Evolutionary conservation across 2,113 vertebrate species (phyloP).

Genomic region (Megaceryle torquata): DNA sequence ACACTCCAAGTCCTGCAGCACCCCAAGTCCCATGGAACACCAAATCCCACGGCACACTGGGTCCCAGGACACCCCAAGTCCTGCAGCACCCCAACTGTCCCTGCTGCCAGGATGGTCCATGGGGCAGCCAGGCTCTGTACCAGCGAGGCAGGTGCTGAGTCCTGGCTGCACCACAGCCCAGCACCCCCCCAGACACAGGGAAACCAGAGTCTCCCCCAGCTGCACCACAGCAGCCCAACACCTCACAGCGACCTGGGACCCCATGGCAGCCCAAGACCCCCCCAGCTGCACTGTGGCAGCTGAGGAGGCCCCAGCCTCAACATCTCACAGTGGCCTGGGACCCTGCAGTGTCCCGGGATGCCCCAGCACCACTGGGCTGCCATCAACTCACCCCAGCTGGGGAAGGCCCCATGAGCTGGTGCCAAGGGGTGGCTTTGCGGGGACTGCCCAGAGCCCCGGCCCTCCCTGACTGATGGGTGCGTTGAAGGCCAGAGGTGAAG

Average conservation of each 20-base stretch:
- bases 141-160: background rate
- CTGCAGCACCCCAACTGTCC: background rate
- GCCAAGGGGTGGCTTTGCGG: fast-evolving
- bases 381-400: background rate
- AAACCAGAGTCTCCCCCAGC: background rate
- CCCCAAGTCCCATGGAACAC: background rate
- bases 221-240: background rate
- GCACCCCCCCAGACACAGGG: background rate
- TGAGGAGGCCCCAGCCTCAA: background rate
- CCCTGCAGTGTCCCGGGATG: background rate
- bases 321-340: fast-evolving
- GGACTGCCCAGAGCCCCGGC: background rate
- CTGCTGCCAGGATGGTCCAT: background rate
- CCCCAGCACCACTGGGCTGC: background rate
- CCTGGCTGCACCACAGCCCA: background rate
- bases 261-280: no score
- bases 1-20: background rate
- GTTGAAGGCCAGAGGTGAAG: background rate
- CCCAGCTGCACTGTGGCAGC: background rate
- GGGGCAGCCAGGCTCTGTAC: background rate
- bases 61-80: background rate
- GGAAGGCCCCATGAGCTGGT: background rate
- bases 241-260: no score
- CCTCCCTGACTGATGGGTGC: background rate
- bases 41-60: background rate